A percentile compares a stretch with the other conserved stretches of the same genome.
phyloP scores from a whole-genome alignment of 1,140 invertebrate species.

The Limonius californicus region DNA sequence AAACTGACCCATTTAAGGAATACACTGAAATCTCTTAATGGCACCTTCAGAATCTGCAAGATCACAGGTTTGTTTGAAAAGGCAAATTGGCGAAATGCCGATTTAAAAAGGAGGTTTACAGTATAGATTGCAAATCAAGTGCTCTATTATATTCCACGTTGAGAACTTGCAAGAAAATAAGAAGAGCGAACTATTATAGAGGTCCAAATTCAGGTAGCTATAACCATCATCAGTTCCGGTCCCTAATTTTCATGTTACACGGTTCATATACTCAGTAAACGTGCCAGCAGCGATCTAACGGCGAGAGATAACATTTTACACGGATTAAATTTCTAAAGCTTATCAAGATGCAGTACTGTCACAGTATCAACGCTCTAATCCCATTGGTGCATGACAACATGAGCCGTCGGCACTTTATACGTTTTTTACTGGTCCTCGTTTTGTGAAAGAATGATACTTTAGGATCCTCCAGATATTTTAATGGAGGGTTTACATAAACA shows the following conservation, averaged over 20 bases:
- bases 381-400: not conserved
- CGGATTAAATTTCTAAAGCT: constrained; percentile 16
- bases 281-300: constrained; percentile 9
- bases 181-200: not conserved
- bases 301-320: constrained; percentile 19
- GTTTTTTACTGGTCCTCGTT: not conserved
- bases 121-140: constrained; percentile 13
- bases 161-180: not conserved
- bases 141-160: not conserved
- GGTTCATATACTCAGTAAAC: constrained; percentile 15
- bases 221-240: not conserved
- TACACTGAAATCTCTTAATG: not conserved
- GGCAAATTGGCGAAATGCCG: not conserved
- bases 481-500: constrained; percentile 2
- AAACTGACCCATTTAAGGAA: too few relatives aligned
- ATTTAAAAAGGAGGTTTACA: not conserved
- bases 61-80: too few relatives aligned
- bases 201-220: not conserved
- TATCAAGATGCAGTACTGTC: not conserved
- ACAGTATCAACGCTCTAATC: constrained; percentile 12
- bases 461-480: not conserved
- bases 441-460: not conserved
- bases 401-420: not conserved
- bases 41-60: not conserved
- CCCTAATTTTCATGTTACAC: constrained; percentile 22